phyloP scores from a whole-genome alignment of 2,113 vertebrate genomes.

The Emydocephalus ijimae region DNA sequence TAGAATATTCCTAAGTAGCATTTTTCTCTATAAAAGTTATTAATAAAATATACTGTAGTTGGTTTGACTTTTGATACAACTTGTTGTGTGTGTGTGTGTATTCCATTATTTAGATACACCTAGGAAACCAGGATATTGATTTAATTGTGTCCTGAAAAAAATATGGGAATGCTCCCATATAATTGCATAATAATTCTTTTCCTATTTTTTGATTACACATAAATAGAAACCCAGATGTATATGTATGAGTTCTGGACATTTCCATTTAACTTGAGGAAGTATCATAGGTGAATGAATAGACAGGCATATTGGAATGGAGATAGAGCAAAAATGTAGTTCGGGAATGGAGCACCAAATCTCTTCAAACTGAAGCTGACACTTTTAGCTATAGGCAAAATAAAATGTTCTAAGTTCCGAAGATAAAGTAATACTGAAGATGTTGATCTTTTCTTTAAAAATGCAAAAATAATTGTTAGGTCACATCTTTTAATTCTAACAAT shows the following conservation, averaged over 20 bases:
- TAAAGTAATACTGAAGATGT: constrained; percentile 21
- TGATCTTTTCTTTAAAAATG: constrained; percentile 33
- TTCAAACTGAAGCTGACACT: neutral
- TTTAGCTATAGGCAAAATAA: neutral
- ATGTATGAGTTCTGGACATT: neutral
- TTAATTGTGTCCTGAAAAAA: neutral
- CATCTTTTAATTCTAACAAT: constrained; percentile 57
- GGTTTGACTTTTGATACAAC: neutral
- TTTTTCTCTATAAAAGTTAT: neutral
- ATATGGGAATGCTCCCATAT: neutral
- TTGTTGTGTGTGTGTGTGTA: neutral
- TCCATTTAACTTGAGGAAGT: neutral
- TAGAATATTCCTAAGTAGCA: neutral
- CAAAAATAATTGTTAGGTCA: constrained; percentile 62
- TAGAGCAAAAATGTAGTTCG: neutral
- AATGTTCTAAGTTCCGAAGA: neutral
- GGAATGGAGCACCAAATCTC: neutral
- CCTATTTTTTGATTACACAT: neutral
- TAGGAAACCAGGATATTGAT: neutral
- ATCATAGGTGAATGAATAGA: neutral
- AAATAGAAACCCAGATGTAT: neutral
- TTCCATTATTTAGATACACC: neutral
- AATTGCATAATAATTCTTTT: neutral
- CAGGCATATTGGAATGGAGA: neutral
- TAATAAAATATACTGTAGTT: neutral